phyloP scores from a whole-genome alignment of 2,888 invertebrate genomes.

The Eristalinus aeneus region DNA sequence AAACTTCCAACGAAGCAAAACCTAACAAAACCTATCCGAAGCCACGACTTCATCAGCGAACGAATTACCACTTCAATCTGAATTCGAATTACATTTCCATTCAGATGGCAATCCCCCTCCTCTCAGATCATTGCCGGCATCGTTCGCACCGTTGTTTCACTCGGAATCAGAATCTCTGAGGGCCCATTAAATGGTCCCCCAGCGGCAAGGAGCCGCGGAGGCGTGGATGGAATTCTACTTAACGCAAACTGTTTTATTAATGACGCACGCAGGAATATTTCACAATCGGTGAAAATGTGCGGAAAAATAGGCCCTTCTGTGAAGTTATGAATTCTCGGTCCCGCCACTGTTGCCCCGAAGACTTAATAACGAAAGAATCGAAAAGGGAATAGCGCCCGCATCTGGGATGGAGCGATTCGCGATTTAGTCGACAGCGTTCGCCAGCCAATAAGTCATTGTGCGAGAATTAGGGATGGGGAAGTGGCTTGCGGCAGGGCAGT shows the following conservation, averaged over 20 bases:
- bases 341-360: not conserved
- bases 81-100: not conserved
- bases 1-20: not conserved
- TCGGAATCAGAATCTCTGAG: not conserved
- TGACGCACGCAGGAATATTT: constrained; percentile 26
- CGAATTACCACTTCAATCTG: not conserved
- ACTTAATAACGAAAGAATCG: not conserved
- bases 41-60: not conserved
- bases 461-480: not conserved
- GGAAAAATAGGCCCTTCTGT: constrained; percentile 29
- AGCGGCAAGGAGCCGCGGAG: not conserved
- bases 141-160: not conserved
- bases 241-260: constrained; percentile 49
- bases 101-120: not conserved
- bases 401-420: not conserved
- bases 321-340: constrained; percentile 8
- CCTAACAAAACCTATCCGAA: not conserved
- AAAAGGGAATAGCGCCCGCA: not conserved
- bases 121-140: not conserved
- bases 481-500: too few species aligned
- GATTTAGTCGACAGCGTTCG: not conserved
- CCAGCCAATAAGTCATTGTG: not conserved
- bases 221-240: constrained; percentile 39
- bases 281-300: constrained; percentile 41
- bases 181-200: constrained; percentile 22